A percentile compares a stretch with the other conserved stretches of the same genome.
These are phyloP conservation scores for Zaprionus lineosus DNA, from an alignment of 2,888 invertebrate genomes.

Conservation along the genomic window DNA sequence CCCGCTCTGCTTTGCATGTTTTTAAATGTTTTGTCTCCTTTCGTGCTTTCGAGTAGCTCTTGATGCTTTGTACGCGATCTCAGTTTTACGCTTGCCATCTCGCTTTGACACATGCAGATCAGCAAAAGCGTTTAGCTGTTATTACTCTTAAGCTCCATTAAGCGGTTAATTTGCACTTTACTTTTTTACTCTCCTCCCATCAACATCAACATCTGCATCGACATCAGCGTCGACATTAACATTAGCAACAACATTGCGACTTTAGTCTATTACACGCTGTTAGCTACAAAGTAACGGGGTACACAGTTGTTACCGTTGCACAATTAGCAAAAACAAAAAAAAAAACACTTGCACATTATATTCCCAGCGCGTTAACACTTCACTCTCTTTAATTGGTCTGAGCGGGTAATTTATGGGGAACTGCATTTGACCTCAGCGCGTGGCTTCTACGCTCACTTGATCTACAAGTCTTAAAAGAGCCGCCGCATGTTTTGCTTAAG, in stretches of 20 bases:
- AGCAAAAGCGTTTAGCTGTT: slow-evolving; percentile 8
- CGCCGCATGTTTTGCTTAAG: slow-evolving; percentile 32
- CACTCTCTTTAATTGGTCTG: slow-evolving; percentile 40
- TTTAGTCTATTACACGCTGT: not conserved
- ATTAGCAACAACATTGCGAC: not conserved
- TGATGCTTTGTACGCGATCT: slow-evolving; percentile 29
- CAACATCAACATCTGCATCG: not conserved
- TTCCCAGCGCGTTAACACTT: too few relatives aligned
- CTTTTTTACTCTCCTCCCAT: slow-evolving; percentile 18
- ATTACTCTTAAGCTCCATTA: slow-evolving; percentile 27
- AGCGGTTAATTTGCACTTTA: slow-evolving; percentile 56
- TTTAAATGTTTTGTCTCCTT: slow-evolving; percentile 17
- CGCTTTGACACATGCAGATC: slow-evolving; percentile 36
- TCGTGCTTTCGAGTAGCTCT: slow-evolving; percentile 38
- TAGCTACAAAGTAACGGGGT: slow-evolving; percentile 41
- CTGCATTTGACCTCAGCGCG: slow-evolving; percentile 58
- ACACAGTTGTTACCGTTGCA: slow-evolving; percentile 49
- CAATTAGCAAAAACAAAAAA: slow-evolving; percentile 35
- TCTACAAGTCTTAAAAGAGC: slow-evolving; percentile 9
- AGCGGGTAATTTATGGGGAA: slow-evolving; percentile 20
- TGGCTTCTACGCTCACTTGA: slow-evolving; percentile 8
- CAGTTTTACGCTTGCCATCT: not conserved
- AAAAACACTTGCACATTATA: too few relatives aligned
- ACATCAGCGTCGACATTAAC: not conserved
- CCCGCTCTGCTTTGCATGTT: slow-evolving; percentile 16